Conservation (phyloP, 2,113 vertebrate genomes). For the Bujurquina vittata region DNA sequence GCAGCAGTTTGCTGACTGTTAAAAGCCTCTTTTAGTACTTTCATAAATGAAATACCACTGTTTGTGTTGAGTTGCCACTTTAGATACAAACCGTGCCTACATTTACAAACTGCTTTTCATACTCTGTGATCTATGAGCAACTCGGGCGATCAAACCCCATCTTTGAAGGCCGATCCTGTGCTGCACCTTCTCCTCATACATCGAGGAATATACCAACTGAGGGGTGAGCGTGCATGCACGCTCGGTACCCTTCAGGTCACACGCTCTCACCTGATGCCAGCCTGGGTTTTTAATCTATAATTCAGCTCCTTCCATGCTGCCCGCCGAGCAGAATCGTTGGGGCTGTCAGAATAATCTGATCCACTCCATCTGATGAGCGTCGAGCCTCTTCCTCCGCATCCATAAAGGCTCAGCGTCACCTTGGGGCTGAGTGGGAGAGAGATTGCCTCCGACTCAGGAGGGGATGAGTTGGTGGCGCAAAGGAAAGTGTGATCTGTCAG, state of each 20-base stretch:
- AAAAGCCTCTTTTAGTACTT: neutral
- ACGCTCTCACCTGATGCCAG: constrained; percentile 35
- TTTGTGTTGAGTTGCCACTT: neutral
- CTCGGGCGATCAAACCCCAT: neutral
- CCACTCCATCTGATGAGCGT: neutral
- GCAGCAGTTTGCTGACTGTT: neutral
- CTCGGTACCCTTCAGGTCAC: constrained; percentile 23
- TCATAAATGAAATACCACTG: neutral
- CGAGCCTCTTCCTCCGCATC: neutral
- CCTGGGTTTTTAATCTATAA: constrained; percentile 56
- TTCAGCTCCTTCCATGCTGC: constrained; percentile 41
- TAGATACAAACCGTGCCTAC: neutral
- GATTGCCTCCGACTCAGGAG: constrained; percentile 1
- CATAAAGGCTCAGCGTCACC: neutral
- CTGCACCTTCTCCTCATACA: neutral
- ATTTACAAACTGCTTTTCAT: no score
- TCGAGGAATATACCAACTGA: neutral
- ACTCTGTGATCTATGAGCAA: neutral
- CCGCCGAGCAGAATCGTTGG: neutral
- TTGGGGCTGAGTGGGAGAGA: neutral
- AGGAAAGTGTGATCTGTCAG: neutral
- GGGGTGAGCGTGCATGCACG: neutral
- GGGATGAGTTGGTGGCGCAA: constrained; percentile 1
- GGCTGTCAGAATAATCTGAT: constrained; percentile 45
- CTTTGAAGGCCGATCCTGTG: neutral